Conservation (phyloP, 2,113 vertebrate genomes). For the Brachypteracias leptosomus region DNA sequence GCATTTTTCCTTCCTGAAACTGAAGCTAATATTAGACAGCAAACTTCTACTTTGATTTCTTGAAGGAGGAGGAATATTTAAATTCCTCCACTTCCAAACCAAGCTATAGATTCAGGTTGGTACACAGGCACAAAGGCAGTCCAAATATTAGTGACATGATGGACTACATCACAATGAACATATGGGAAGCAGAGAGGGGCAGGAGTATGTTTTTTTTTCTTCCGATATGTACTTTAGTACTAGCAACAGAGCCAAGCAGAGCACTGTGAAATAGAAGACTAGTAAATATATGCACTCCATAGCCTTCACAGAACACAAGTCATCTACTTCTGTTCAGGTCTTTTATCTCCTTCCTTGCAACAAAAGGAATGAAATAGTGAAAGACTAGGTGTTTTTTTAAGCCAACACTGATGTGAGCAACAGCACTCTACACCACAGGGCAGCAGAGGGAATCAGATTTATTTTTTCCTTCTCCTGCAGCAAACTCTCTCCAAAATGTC, state of each 20-base stretch:
- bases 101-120: background rate
- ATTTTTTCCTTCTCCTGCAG: background rate
- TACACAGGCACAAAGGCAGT: background rate
- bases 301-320: background rate
- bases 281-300: background rate
- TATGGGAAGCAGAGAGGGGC: background rate
- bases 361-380: background rate
- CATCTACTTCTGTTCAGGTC: background rate
- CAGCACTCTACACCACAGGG: background rate
- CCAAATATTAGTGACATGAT: background rate
- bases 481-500: background rate
- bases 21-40: background rate
- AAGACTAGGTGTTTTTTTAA: background rate
- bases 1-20: background rate
- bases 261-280: background rate
- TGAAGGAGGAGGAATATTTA: background rate
- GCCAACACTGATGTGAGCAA: background rate
- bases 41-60: background rate
- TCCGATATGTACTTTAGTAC: rapidly evolving
- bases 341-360: background rate
- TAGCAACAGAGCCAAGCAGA: background rate
- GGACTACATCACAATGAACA: background rate
- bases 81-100: background rate
- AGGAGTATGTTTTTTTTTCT: background rate
- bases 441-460: background rate